A percentile compares a stretch with the other conserved stretches of the same genome.
These are phyloP conservation scores for Autographa pulchrina DNA, from an alignment of 2,888 invertebrate species.

Conservation along the genomic window DNA sequence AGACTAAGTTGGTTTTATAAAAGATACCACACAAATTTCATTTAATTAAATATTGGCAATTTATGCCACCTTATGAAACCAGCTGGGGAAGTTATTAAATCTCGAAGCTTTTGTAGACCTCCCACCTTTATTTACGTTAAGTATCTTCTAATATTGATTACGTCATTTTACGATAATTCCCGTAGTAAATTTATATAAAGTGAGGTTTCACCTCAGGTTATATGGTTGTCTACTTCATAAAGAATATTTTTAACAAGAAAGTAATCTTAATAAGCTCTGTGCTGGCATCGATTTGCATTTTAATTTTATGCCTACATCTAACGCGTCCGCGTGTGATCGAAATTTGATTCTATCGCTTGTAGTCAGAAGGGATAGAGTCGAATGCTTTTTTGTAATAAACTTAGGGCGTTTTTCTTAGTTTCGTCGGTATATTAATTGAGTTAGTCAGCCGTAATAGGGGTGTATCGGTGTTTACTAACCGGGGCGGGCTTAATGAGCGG, in stretches of 20 bases:
- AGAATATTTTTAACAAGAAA: conserved; percentile 71
- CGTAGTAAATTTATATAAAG: conserved; percentile 74
- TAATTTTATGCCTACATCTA: conserved; percentile 59
- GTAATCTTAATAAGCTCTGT: conserved; percentile 69
- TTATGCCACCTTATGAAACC: conserved; percentile 3
- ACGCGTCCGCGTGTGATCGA: conserved; percentile 27
- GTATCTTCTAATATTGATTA: conserved; percentile 63
- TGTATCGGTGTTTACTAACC: conserved; percentile 77
- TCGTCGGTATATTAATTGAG: conserved; percentile 71
- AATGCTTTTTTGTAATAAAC: conserved; percentile 20
- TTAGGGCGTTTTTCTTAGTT: conserved; percentile 50
- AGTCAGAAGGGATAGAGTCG: conserved; percentile 42
- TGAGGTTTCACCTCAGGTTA: conserved; percentile 71
- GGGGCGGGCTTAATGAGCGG: conserved; percentile 82
- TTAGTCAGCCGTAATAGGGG: conserved; percentile 74
- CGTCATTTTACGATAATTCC: conserved; percentile 77
- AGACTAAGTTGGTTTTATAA: background rate
- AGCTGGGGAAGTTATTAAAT: conserved; percentile 14
- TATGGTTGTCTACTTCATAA: conserved; percentile 65
- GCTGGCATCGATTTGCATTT: conserved; percentile 70
- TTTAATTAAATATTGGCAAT: conserved; percentile 4
- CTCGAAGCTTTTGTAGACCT: conserved; percentile 52
- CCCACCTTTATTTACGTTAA: conserved; percentile 66
- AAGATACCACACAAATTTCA: conserved; percentile 2
- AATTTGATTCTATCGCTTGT: conserved; percentile 45